These are phyloP conservation scores for Austrolebias charrua DNA, from an alignment of 2,797 vertebrate genomes.

Conservation along the genomic window DNA sequence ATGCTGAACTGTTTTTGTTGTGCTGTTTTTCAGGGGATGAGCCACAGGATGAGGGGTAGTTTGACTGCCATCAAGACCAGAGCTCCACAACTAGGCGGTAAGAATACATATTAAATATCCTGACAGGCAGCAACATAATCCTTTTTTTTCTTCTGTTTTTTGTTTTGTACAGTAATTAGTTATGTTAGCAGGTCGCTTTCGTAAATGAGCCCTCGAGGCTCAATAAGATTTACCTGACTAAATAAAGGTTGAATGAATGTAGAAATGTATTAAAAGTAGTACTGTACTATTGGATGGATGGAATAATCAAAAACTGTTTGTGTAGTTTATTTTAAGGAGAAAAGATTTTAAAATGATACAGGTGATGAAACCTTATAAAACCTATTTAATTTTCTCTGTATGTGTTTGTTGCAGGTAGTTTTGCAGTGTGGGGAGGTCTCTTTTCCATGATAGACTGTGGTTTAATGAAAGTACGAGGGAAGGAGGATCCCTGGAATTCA, in stretches of 20 bases:
- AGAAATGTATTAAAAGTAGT: too few species aligned
- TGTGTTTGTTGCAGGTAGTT: slow-evolving; percentile 86
- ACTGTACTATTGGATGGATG: too few species aligned
- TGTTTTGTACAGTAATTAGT: neutral
- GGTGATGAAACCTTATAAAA: neutral
- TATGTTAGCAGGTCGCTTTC: too few species aligned
- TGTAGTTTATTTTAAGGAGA: too few species aligned
- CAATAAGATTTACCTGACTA: too few species aligned
- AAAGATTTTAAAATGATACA: too few species aligned
- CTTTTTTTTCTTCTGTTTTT: neutral
- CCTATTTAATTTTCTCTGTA: neutral
- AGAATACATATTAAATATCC: slow-evolving; percentile 12
- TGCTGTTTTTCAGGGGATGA: slow-evolving; percentile 83
- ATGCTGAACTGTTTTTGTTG: slow-evolving; percentile 6
- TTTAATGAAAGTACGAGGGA: slow-evolving; percentile 92
- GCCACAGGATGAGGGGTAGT: slow-evolving; percentile 90
- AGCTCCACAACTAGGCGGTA: slow-evolving; percentile 95
- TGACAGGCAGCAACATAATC: too few species aligned
- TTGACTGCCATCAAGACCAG: slow-evolving; percentile 90
- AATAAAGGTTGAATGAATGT: too few species aligned
- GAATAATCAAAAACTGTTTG: too few species aligned
- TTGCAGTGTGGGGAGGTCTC: slow-evolving; percentile 96
- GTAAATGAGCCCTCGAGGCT: too few species aligned
- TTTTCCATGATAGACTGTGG: slow-evolving; percentile 98
- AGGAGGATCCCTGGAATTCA: slow-evolving; percentile 98